These are phyloP conservation scores for Sinosuthora webbiana DNA, from an alignment of 2,113 vertebrate species.

Conservation along the genomic window DNA sequence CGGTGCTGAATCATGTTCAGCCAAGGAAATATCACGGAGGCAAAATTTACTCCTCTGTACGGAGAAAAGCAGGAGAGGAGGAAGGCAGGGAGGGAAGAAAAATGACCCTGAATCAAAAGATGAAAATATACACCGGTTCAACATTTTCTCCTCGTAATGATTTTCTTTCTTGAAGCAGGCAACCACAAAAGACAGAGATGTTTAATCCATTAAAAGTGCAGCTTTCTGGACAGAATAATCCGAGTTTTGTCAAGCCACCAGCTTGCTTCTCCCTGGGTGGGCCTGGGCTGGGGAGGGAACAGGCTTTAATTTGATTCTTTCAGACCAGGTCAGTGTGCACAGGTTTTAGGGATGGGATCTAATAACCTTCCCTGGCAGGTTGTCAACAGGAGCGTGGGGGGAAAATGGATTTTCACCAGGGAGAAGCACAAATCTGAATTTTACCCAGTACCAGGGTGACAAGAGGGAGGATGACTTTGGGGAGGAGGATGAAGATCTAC, in stretches of 20 bases:
- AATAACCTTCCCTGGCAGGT: background rate
- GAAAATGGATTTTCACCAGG: background rate
- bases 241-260: constrained; percentile 4
- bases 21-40: constrained; percentile 46
- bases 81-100: constrained; percentile 8
- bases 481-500: background rate
- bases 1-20: background rate
- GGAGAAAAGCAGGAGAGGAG: background rate
- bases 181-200: constrained; percentile 47
- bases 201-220: constrained; percentile 49
- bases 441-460: rapidly evolving
- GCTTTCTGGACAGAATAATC: constrained; percentile 26
- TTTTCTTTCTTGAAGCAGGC: background rate
- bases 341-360: background rate
- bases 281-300: background rate
- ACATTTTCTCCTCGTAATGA: background rate
- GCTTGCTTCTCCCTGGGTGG: constrained; percentile 54
- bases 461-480: background rate
- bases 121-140: background rate
- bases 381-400: background rate
- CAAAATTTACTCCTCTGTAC: constrained; percentile 45
- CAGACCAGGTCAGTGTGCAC: background rate
- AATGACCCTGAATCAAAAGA: constrained; percentile 16
- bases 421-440: background rate
- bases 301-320: constrained; percentile 1